Conservation (phyloP, 2,113 vertebrate species). For the Anser cygnoides region DNA sequence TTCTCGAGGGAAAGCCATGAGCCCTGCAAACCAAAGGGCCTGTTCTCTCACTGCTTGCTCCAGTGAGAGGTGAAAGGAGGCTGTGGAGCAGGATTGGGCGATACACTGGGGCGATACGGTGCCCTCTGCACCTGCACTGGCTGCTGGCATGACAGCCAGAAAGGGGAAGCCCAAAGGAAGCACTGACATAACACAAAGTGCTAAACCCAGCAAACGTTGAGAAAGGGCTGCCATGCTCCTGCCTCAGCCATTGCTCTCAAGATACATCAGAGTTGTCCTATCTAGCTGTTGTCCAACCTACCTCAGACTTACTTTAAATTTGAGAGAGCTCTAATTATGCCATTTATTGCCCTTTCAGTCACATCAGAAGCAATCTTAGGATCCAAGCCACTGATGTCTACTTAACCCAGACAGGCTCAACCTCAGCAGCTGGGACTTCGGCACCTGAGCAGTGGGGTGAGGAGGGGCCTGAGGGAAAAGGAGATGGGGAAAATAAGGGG, state of each 20-base stretch:
- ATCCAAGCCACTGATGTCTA: not conserved
- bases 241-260: not conserved
- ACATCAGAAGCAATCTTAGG: not conserved
- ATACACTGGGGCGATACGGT: rapidly evolving
- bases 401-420: not conserved
- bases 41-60: too few relatives aligned
- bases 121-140: not conserved
- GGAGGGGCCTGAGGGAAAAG: rapidly evolving
- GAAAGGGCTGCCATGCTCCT: not conserved
- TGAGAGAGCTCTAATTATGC: not conserved
- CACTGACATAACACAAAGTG: not conserved
- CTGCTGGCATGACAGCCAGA: not conserved
- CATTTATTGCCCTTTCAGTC: not conserved
- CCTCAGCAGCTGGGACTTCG: rapidly evolving
- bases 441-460: not conserved
- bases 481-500: not conserved
- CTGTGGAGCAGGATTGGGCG: not conserved
- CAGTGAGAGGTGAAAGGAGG: not conserved
- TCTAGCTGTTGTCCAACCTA: not conserved
- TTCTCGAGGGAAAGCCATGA: not conserved
- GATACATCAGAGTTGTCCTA: not conserved
- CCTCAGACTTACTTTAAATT: not conserved
- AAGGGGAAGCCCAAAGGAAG: not conserved
- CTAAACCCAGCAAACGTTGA: not conserved
- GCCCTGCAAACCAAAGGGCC: not conserved